phyloP scores from a whole-genome alignment of 2,797 vertebrate genomes.

The Pangasius larnaudii region DNA sequence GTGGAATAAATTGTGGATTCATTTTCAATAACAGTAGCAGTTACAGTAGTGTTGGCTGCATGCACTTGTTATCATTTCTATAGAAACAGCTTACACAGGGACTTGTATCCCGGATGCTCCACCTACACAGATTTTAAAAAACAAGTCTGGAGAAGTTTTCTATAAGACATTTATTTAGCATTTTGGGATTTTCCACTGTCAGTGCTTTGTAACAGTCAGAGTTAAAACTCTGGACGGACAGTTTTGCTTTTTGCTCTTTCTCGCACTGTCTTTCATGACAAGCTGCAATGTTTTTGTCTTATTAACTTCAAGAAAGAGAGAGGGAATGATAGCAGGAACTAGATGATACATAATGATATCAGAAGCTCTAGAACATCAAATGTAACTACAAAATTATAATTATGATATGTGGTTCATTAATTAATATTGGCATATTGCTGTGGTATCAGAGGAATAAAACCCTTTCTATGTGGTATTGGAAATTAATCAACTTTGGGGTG shows the following conservation, averaged over 20 bases:
- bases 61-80: background rate
- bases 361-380: no score
- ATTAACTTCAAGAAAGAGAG: background rate
- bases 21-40: background rate
- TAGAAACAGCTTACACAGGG: background rate
- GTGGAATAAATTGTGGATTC: background rate
- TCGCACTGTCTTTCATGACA: background rate
- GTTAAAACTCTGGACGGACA: background rate
- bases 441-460: no score
- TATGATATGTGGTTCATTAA: no score
- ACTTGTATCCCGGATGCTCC: background rate
- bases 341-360: no score
- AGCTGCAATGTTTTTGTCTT: background rate
- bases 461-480: no score
- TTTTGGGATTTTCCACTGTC: background rate
- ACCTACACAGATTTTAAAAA: background rate
- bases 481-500: no score
- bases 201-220: background rate
- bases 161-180: background rate
- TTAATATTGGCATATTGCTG: no score
- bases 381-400: no score
- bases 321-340: background rate
- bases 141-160: background rate
- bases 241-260: no score
- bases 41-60: background rate